These are phyloP conservation scores for Euglossa dilemma DNA, from an alignment of 1,140 invertebrate species.

Conservation along the genomic window DNA sequence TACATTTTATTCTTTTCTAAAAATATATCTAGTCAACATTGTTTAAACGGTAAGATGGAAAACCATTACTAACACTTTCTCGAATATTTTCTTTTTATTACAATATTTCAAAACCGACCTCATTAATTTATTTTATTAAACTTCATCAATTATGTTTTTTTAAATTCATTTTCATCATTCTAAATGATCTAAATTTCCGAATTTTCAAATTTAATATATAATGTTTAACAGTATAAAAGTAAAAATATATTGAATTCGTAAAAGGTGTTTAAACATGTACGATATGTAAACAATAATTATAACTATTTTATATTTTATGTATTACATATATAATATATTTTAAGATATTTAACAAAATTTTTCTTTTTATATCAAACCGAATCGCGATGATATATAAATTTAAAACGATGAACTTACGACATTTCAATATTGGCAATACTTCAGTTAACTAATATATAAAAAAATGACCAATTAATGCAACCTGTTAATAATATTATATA, in stretches of 20 bases:
- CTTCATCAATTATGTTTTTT: neutral
- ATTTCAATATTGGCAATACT: conserved; percentile 14
- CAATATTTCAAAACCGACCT: neutral
- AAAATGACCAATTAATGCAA: neutral
- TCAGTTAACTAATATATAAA: conserved; percentile 6
- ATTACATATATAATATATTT: neutral
- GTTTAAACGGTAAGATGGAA: neutral
- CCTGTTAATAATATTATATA: neutral
- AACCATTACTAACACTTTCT: neutral
- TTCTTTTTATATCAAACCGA: neutral
- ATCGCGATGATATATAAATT: too few species aligned
- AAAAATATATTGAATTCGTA: neutral
- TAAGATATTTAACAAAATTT: neutral
- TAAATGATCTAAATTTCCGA: neutral
- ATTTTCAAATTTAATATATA: neutral
- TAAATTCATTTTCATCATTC: neutral
- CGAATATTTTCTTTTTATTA: neutral
- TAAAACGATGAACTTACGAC: neutral
- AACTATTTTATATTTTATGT: neutral
- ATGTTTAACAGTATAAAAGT: neutral
- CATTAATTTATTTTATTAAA: neutral
- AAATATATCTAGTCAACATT: neutral
- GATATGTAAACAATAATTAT: neutral
- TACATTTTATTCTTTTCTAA: neutral
- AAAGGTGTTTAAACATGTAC: too few species aligned